Conservation (phyloP, 2,113 vertebrate genomes). For the Pygoscelis adeliae region DNA sequence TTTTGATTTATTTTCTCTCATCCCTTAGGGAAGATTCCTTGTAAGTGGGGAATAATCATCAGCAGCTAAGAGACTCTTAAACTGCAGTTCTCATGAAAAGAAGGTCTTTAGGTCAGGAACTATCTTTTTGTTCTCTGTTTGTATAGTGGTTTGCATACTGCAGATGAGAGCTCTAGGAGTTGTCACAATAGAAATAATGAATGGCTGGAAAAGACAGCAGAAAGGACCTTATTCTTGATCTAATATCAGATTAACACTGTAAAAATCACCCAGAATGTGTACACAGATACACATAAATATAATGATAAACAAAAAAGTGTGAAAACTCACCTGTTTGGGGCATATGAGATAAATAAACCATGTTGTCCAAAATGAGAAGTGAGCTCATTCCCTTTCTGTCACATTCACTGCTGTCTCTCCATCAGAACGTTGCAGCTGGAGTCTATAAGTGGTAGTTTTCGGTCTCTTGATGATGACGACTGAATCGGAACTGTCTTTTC, state of each 20-base stretch:
- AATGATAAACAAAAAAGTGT: not conserved
- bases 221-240: not conserved
- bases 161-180: not conserved
- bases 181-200: not conserved
- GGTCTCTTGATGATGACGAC: not conserved
- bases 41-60: not conserved
- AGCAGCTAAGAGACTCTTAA: not conserved
- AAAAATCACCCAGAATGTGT: not conserved
- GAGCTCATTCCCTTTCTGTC: not conserved
- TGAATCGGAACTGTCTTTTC: not conserved
- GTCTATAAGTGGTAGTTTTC: not conserved
- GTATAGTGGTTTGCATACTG: not conserved
- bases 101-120: not conserved
- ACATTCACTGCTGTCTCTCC: not conserved
- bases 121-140: not conserved
- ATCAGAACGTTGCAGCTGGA: not conserved
- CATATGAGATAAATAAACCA: not conserved
- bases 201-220: not conserved
- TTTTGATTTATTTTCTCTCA: not conserved
- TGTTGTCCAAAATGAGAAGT: not conserved
- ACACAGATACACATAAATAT: not conserved
- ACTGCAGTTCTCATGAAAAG: not conserved
- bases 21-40: not conserved
- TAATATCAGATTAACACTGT: not conserved
- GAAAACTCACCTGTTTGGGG: not conserved